Conservation (phyloP, 2,113 vertebrate species). For the Marmota flaviventris region DNA sequence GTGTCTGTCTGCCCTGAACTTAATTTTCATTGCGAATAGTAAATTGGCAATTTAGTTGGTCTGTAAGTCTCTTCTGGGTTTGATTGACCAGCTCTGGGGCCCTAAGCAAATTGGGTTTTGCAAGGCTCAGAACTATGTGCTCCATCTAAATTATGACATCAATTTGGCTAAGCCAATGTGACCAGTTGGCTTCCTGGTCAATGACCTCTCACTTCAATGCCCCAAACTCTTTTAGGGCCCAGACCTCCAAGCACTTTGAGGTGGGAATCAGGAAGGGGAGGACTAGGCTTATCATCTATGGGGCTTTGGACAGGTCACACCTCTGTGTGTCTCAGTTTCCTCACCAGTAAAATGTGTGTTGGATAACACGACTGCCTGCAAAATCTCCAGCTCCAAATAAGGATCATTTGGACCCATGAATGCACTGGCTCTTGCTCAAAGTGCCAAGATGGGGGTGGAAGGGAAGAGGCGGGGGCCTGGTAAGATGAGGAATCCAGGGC, state of each 20-base stretch:
- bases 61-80: neutral
- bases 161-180: neutral
- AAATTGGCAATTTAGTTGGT: neutral
- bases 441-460: neutral
- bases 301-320: neutral
- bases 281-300: neutral
- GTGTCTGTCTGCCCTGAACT: neutral
- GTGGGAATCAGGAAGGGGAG: neutral
- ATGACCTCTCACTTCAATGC: neutral
- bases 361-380: neutral
- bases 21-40: neutral
- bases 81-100: neutral
- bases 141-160: neutral
- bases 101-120: neutral
- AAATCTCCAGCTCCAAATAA: neutral
- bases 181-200: neutral
- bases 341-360: neutral
- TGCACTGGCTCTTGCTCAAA: neutral
- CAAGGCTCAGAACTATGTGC: neutral
- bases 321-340: slow-evolving; percentile 36
- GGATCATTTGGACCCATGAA: neutral
- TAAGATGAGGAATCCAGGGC: neutral
- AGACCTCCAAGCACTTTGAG: neutral
- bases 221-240: neutral
- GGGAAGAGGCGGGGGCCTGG: neutral